These are phyloP conservation scores for Oreocharis arfaki DNA, from an alignment of 2,113 vertebrate species.

Conservation along the genomic window DNA sequence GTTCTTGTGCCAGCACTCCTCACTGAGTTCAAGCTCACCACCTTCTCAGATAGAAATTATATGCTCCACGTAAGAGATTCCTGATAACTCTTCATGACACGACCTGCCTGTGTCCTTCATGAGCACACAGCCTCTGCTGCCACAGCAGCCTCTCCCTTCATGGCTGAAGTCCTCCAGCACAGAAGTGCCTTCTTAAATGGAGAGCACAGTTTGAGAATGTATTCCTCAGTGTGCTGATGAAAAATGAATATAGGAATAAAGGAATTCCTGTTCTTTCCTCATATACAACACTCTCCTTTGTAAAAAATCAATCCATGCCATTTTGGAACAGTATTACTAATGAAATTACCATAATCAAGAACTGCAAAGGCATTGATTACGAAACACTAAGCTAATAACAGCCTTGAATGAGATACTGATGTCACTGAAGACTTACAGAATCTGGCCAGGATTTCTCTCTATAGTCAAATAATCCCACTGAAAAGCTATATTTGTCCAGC, in stretches of 20 bases:
- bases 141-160: not conserved
- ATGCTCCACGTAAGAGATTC: not conserved
- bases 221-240: constrained; percentile 19
- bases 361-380: constrained; percentile 42
- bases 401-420: not conserved
- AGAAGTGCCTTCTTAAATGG: constrained; percentile 34
- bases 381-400: constrained; percentile 13
- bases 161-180: constrained; percentile 1
- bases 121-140: constrained; percentile 1
- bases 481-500: not conserved
- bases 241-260: constrained; percentile 22
- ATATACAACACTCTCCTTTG: not conserved
- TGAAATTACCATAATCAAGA: constrained; percentile 66
- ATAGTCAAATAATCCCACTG: not conserved
- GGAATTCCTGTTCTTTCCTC: constrained; percentile 15
- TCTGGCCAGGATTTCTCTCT: not conserved
- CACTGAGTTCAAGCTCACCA: not conserved
- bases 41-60: constrained; percentile 21
- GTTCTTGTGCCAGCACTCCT: not conserved
- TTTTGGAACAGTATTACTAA: constrained; percentile 47
- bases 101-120: not conserved
- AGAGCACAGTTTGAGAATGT: constrained; percentile 16
- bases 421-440: not conserved
- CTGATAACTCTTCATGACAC: constrained; percentile 18
- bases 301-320: constrained; percentile 37